Base-by-base conservation (phyloP, 2,113 vertebrate species). In the Sinocyclocheilus grahami region DNA sequence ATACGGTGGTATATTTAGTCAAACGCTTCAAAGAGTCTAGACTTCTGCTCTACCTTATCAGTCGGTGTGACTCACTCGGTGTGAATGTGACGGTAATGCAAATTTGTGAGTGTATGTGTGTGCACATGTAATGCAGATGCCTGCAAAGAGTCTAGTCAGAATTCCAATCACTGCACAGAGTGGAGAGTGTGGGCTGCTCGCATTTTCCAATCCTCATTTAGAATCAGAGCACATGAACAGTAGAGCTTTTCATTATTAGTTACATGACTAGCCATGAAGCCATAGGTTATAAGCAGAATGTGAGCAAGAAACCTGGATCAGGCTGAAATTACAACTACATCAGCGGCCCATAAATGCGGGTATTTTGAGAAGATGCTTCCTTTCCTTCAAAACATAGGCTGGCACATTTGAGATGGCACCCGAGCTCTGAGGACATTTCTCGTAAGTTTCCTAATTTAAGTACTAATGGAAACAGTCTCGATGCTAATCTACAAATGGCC, bases 141-240 rank as follows among this genome's bases (percentile, higher is more conserved):
- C 78, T 78, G 80, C 60, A 79, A 24, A 89, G 78, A 58, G 69
- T 86, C 72, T 78, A 84, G 81, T 46, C 65, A 85, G 87, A 87
- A 88, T 84, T 86, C 84, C 81, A 84, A 87, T 85, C 87, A 75
- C 48, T 53, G 37, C 67, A 72, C 62, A 58, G 80, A 80, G 86
- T 83, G 51, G 79, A 79, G 83, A 87, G 85, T 83, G 84, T 80
- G 82, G 79, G 85, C 88, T 87, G 82, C 84, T 87, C 18, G 63
- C 77, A 77, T 85, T 85, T 84, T 86, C 76, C 81, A 39, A 11
- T 75, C 85, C 77, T 89, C 86, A 71, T 87, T 71, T 87, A 80
- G 60, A 83, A 69, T 87, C 83, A 22, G 72, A 85, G 79, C 86
- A 89, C 86, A 87, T 51, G 62, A 39, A 82, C 86, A 83, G 60